Evolutionary conservation across 2,113 vertebrate genomes (phyloP), one percentile per base, ranked within the genome.

Genomic region (Mus musculus): DNA sequence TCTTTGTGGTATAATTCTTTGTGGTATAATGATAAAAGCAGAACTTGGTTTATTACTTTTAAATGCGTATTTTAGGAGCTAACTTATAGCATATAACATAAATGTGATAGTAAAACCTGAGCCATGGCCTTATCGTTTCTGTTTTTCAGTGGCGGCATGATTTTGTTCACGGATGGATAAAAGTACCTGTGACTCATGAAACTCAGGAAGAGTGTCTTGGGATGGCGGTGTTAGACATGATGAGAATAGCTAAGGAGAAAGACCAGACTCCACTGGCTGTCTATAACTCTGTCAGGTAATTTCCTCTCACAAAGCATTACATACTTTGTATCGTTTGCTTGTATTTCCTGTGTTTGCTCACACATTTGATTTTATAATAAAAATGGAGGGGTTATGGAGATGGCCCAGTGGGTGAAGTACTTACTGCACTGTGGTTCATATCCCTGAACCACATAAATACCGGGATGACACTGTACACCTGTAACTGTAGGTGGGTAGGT

Each of bases 171-270:
- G 99, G 99, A 24, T 99, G 98, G 98, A 97, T 99, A 89, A 98
- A 98, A 49, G 98, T 99, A 92, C 98, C 99, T 5, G 98, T 99
- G 92, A 99, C 98, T 97, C 99, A 99, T 0, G 99, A 99, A 98
- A 99, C 99, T 26, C 99, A 99, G 97, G 99, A 99, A 98, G 99
- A 99, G 97, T 99, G 99, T 97, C 98, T 99, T 95, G 99, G 99
- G n/a, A 99, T 99, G 99, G 99, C 99, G 3, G 99, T 99, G 88
- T 97, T 99, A 77, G 99, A 99, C 98, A 99, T 99, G 98, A 99
- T 99, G 99, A 99, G 99, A 97, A 98, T 99, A 75, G 99, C 99
- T 81, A 99, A 99, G 98, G 99, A 99, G 97, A 99, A 98, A 12
- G 98, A 98, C 88, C 99, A 99, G 96, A 99, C 99, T 0, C 99